Conservation (phyloP, 2,113 vertebrate genomes). For the Hyla sarda region DNA sequence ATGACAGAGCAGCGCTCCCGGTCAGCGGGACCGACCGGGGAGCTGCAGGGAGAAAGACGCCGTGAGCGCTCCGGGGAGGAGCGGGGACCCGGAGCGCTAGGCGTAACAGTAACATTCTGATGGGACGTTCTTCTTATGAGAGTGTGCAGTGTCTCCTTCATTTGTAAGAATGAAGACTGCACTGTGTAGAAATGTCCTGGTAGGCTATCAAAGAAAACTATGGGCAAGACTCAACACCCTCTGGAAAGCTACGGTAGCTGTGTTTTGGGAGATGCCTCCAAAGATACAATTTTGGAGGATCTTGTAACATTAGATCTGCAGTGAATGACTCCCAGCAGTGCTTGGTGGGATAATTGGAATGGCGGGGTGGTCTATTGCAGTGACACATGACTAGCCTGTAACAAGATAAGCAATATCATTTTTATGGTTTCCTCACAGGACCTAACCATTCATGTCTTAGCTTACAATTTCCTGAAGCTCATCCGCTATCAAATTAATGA, state of each 20-base stretch:
- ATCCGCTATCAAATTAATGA: constrained; percentile 16
- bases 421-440: constrained; percentile 18
- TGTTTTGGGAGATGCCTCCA: neutral
- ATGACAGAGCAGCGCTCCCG: no score
- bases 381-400: constrained; percentile 5
- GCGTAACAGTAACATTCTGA: no score
- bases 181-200: neutral
- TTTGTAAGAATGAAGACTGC: no score
- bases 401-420: constrained; percentile 13
- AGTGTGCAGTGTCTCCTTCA: no score
- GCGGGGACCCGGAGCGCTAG: no score
- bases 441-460: neutral
- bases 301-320: neutral
- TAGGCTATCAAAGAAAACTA: neutral
- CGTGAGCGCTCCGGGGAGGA: no score
- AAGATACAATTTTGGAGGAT: neutral
- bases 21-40: no score
- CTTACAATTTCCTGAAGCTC: constrained; percentile 24
- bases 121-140: no score
- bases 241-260: neutral
- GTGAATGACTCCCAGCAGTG: neutral
- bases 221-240: neutral
- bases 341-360: neutral
- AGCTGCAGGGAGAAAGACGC: no score
- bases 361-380: neutral